A percentile compares a stretch with the other conserved stretches of the same genome.
phyloP scores from a whole-genome alignment of 1,140 invertebrate genomes.

The Heliothis subflexa region DNA sequence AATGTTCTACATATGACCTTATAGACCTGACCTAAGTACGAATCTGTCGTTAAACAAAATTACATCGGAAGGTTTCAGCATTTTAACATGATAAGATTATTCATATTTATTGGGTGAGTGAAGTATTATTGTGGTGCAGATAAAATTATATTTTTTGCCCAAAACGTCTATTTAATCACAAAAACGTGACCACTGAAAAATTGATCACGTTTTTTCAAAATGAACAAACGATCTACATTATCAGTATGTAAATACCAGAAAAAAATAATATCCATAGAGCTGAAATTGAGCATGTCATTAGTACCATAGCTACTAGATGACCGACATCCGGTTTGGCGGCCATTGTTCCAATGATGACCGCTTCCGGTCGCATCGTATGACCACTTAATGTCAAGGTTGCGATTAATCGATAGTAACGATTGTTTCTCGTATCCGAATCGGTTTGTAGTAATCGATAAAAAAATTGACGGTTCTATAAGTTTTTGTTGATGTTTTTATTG shows the following conservation, averaged over 20 bases:
- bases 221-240: background rate
- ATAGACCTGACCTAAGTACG: too few species aligned
- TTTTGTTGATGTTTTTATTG: background rate
- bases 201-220: constrained; percentile 6
- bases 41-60: too few species aligned
- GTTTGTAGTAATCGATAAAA: background rate
- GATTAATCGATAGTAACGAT: constrained; percentile 10
- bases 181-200: constrained; percentile 18
- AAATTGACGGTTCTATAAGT: background rate
- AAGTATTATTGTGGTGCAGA: too few species aligned
- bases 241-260: constrained; percentile 17
- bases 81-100: too few species aligned
- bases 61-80: too few species aligned
- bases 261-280: constrained; percentile 23
- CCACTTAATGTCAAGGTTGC: constrained; percentile 36
- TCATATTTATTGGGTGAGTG: too few species aligned
- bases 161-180: background rate
- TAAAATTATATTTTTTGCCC: background rate
- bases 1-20: too few species aligned
- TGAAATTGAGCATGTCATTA: constrained; percentile 28
- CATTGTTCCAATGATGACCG: constrained; percentile 34
- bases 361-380: constrained; percentile 15
- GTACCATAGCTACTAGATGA: constrained; percentile 3
- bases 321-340: constrained; percentile 13
- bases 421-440: background rate